A percentile compares a stretch with the other conserved stretches of the same genome.
These are phyloP conservation scores for Scelioninae gen. 1 DNA, from an alignment of 2,888 invertebrate genomes.

Conservation along the genomic window DNA sequence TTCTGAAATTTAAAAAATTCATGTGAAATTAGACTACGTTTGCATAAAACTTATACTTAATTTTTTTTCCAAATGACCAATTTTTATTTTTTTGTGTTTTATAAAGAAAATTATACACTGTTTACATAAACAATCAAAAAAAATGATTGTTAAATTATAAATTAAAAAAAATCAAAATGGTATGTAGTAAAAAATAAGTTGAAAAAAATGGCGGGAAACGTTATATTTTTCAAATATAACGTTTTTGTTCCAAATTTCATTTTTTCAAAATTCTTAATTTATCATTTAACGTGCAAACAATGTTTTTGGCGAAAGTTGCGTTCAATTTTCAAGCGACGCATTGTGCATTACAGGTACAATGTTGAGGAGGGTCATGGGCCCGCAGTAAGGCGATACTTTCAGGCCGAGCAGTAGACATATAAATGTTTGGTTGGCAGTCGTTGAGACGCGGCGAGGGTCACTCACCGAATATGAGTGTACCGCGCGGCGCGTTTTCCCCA, in stretches of 20 bases:
- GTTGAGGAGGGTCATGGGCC: slow-evolving; percentile 80
- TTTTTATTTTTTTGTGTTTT: too few species aligned
- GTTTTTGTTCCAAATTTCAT: too few species aligned
- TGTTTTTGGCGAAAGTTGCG: slow-evolving; percentile 46
- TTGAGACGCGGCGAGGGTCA: slow-evolving; percentile 80
- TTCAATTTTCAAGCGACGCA: slow-evolving; percentile 34
- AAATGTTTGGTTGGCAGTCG: slow-evolving; percentile 80
- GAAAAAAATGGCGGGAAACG: too few species aligned
- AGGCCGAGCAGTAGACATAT: slow-evolving; percentile 79
- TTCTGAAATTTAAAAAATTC: not conserved
- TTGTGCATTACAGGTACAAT: slow-evolving; percentile 66
- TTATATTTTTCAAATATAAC: too few species aligned
- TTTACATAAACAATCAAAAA: too few species aligned
- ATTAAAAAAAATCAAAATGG: too few species aligned
- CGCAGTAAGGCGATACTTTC: slow-evolving; percentile 80
- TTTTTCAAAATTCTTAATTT: not conserved
- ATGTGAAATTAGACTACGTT: not conserved
- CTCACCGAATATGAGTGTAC: slow-evolving; percentile 82
- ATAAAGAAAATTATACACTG: too few species aligned
- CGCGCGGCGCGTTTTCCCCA: slow-evolving; percentile 71
- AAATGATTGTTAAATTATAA: too few species aligned
- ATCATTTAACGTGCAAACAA: not conserved
- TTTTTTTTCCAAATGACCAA: too few species aligned
- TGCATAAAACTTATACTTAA: too few species aligned
- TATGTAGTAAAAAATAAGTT: too few species aligned